Base-by-base conservation (phyloP, 2,797 vertebrate species). In the Danionella dracula region DNA sequence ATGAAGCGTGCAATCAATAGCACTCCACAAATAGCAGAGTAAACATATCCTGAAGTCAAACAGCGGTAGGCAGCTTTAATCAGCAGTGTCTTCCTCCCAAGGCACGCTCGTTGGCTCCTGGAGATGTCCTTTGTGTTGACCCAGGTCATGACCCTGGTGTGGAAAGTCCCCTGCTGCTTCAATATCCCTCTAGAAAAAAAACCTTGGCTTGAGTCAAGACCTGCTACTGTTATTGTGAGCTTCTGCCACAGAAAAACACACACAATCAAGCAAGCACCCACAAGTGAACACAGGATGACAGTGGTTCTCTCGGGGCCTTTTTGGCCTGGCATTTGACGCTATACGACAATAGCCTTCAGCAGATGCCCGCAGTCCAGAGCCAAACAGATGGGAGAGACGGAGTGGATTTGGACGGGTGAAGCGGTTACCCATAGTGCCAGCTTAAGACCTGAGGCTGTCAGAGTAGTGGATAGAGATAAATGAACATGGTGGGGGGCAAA, bases 311-410 rank as follows among this genome's bases (percentile, higher is more conserved):
- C 66, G 79, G 84, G 84, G 80, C 79, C 83, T 82, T 84, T 90
- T 85, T 90, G 89, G 90, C 88, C 81, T 81, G 75, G 87, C 88
- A 85, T 90, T 86, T 88, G 82, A 91, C 82, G 53, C 75, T 79
- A 76, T 80, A 83, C 82, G 82, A 89, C 88, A 88, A 87, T 87
- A 85, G 85, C 81, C 68, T 75, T 73, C 76, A 88, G 82, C 88
- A 90, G 88, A 86, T 88, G 89, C 85, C 83, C 59, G 66, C 76
- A 79, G 85, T 74, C 66, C 60, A 74, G 77, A 66, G 87, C 88
- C 86, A 90, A 88, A 84, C 87, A 88, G 85, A 87, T 87, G 88
- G 87, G 85, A 77, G 71, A 67, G 71, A 86, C 82, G 80, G 70
- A 83, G 85, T 82, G 80, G 82, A 78, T 84, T 80, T 87, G 86